phyloP scores from a whole-genome alignment of 2,888 invertebrate genomes.

The Parnassius glacialis region DNA sequence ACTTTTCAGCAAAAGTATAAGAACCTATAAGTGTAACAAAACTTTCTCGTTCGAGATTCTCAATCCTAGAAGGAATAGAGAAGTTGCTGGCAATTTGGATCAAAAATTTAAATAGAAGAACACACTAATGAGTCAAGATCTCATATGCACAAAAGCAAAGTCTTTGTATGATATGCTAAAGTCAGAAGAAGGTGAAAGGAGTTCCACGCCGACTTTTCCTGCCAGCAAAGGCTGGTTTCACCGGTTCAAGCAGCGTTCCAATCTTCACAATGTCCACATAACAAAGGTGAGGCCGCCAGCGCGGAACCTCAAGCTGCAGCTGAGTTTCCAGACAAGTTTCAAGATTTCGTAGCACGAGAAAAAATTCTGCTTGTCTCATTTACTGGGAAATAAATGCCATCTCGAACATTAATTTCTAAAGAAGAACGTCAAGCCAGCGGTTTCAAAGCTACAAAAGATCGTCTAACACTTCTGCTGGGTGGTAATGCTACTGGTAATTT shows the following conservation, averaged over 20 bases:
- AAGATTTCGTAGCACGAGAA: background rate
- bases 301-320: constrained; percentile 30
- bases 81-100: constrained; percentile 16
- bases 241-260: constrained; percentile 26
- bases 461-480: constrained; percentile 39
- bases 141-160: constrained; percentile 20
- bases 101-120: constrained; percentile 19
- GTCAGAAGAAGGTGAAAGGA: constrained; percentile 8
- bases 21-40: constrained; percentile 27
- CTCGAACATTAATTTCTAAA: constrained; percentile 28
- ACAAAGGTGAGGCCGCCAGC: constrained; percentile 32
- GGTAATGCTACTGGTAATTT: constrained; percentile 36
- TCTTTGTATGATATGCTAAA: constrained; percentile 22
- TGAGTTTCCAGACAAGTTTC: constrained; percentile 26
- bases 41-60: constrained; percentile 26
- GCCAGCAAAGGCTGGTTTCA: constrained; percentile 35
- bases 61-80: constrained; percentile 27
- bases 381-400: constrained; percentile 5
- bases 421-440: constrained; percentile 30
- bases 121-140: constrained; percentile 22
- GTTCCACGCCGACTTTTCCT: constrained; percentile 17
- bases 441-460: constrained; percentile 41
- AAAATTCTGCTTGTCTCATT: constrained; percentile 9
- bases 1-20: constrained; percentile 23
- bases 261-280: constrained; percentile 30